Evolutionary conservation across 2,797 vertebrate species (phyloP).

Genomic region (Dryobates pubescens): DNA sequence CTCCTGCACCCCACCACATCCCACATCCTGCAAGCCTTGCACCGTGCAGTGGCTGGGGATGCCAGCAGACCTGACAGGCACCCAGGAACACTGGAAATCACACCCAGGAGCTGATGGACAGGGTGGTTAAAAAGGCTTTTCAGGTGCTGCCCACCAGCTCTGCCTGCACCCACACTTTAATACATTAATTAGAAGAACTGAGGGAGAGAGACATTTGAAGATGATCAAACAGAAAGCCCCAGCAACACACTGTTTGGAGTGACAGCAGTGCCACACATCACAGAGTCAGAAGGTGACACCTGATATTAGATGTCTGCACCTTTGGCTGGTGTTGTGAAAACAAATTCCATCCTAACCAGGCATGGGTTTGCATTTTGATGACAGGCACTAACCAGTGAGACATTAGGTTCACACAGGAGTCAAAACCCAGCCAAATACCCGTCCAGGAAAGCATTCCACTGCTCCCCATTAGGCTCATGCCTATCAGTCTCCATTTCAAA

Average conservation of each 20-base stretch:
- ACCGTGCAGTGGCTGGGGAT: accelerated
- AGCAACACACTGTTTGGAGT: not conserved
- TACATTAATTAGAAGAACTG: not conserved
- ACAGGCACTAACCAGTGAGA: not conserved
- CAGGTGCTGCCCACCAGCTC: not conserved
- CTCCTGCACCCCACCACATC: not conserved
- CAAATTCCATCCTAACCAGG: not conserved
- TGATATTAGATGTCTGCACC: not conserved
- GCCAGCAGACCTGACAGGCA: not conserved
- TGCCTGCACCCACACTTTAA: not conserved
- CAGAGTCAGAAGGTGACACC: not conserved
- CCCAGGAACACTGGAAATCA: not conserved
- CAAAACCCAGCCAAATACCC: not conserved
- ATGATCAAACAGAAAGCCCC: not conserved
- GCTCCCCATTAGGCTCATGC: accelerated
- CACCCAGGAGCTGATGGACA: not conserved
- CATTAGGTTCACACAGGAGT: not conserved
- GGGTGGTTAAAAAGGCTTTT: not conserved
- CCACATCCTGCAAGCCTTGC: not conserved
- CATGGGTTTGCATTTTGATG: not conserved
- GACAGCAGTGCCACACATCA: not conserved
- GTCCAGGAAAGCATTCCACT: too few species aligned
- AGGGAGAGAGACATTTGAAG: not conserved
- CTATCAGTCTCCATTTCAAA: not conserved
- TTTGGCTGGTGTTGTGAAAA: not conserved